Conservation (phyloP, 2,888 invertebrate genomes). For the Apoderus coryli region DNA sequence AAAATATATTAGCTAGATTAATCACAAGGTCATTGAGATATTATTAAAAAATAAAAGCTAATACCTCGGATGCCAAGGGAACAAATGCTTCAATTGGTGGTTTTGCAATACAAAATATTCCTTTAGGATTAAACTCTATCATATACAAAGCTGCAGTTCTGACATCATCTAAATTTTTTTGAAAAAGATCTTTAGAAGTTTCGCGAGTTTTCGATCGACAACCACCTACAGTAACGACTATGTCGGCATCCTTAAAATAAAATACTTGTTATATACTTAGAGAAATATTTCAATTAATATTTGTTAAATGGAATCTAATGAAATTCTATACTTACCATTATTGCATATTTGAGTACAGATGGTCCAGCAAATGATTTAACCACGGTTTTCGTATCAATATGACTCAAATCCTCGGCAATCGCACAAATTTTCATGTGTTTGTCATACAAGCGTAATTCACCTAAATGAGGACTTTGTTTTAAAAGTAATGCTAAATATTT, state of each 20-base stretch:
- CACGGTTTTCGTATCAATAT: constrained; percentile 26
- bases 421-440: constrained; percentile 19
- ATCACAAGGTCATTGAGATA: constrained; percentile 2
- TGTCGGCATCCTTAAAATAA: constrained; percentile 22
- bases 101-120: constrained; percentile 26
- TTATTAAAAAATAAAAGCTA: constrained; percentile 1
- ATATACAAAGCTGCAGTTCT: constrained; percentile 24
- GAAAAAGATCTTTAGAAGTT: constrained; percentile 23
- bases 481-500: constrained; percentile 23
- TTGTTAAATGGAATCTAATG: too few relatives aligned
- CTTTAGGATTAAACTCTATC: constrained; percentile 28
- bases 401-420: constrained; percentile 26
- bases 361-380: constrained; percentile 25
- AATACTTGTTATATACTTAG: too few relatives aligned
- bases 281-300: too few relatives aligned
- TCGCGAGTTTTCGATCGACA: constrained; percentile 20
- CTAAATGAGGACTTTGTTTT: constrained; percentile 25
- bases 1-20: constrained; percentile 8
- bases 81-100: constrained; percentile 30
- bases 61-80: constrained; percentile 29
- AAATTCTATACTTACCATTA: constrained; percentile 24
- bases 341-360: constrained; percentile 22
- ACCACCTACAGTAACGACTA: constrained; percentile 29
- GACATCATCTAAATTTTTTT: constrained; percentile 26
- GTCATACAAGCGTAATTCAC: constrained; percentile 27